Evolutionary conservation across 2,888 invertebrate genomes (phyloP).

Genomic region (Tipula unca): DNA sequence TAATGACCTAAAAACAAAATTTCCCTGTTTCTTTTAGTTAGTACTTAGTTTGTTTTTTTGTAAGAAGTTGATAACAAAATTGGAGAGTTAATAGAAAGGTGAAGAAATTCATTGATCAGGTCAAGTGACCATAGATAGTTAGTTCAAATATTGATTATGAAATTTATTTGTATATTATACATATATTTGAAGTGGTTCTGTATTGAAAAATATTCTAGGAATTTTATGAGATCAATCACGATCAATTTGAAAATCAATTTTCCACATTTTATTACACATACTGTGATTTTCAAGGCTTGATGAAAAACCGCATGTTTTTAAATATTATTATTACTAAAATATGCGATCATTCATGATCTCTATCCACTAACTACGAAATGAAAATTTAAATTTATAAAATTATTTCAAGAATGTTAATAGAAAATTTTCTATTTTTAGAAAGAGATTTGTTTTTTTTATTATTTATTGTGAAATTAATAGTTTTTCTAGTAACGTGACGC

Average conservation of each 20-base stretch:
- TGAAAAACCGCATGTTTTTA: not conserved
- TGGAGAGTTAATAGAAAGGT: not conserved
- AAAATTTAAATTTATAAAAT: not conserved
- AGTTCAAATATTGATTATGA: not conserved
- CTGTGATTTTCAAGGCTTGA: not conserved
- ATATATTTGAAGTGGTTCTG: not conserved
- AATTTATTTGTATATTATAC: not conserved
- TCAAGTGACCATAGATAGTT: not conserved
- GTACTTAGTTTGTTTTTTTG: not conserved
- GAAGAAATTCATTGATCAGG: not conserved
- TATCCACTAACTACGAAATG: not conserved
- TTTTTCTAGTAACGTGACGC: not conserved
- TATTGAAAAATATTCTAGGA: not conserved
- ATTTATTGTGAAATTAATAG: not conserved
- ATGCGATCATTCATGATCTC: not conserved
- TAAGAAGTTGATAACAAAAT: not conserved
- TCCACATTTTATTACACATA: not conserved
- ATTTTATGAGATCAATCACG: not conserved
- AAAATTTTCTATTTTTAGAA: not conserved
- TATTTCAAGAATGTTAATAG: not conserved
- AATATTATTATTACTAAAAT: not conserved
- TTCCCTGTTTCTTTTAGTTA: not conserved
- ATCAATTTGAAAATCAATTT: not conserved
- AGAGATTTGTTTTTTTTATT: not conserved
- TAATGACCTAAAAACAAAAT: not conserved